Conservation (phyloP, 2,797 vertebrate species). For the Cynopterus sphinx region DNA sequence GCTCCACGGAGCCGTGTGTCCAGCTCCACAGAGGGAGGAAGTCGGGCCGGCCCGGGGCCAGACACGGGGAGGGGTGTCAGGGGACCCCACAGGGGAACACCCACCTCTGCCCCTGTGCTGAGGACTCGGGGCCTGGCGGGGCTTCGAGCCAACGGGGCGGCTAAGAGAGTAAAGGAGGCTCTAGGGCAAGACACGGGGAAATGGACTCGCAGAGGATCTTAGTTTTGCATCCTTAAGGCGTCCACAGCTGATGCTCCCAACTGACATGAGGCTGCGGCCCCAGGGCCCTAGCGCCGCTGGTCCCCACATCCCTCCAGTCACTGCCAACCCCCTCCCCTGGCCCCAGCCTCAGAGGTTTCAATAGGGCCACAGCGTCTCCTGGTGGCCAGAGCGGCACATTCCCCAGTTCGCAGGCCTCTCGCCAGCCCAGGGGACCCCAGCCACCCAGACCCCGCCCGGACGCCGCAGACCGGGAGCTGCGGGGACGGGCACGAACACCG, state of each 20-base stretch:
- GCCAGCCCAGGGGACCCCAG: fast-evolving
- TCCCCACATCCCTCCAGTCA: fast-evolving
- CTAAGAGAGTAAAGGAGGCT: too few species aligned
- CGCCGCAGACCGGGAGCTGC: fast-evolving
- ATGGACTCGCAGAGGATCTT: not conserved
- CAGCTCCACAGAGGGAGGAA: fast-evolving
- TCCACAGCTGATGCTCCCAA: not conserved
- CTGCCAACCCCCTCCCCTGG: fast-evolving
- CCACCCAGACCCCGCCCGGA: fast-evolving
- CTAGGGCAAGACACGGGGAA: not conserved
- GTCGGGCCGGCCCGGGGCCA: fast-evolving
- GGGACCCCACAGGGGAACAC: fast-evolving
- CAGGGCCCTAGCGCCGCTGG: fast-evolving
- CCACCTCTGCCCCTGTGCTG: not conserved
- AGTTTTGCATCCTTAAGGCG: not conserved
- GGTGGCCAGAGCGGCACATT: not conserved
- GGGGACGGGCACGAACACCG: too few species aligned
- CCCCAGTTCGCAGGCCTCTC: not conserved
- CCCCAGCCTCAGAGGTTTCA: not conserved
- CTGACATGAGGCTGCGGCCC: fast-evolving
- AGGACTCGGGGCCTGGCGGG: not conserved
- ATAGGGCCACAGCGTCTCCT: not conserved
- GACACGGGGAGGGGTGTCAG: not conserved
- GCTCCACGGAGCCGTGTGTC: fast-evolving
- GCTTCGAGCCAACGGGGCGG: not conserved